Percentiles rank a stretch among this genome's conserved stretches.
phyloP scores from a whole-genome alignment of 2,113 vertebrate species.

The Tringa solitaria region DNA sequence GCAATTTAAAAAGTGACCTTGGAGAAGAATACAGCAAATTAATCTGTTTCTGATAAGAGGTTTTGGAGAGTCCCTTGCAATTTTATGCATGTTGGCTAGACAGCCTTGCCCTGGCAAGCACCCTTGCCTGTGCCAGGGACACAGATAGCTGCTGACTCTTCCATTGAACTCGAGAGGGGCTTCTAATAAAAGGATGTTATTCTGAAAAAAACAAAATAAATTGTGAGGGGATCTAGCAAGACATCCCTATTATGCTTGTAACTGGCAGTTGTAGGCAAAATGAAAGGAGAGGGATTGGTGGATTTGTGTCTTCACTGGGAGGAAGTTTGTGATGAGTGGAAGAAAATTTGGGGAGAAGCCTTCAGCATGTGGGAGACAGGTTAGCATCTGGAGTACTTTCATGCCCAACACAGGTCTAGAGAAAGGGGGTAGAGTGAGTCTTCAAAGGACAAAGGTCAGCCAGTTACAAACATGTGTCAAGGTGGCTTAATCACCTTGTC shows the following conservation, averaged over 20 bases:
- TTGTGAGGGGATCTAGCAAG: background rate
- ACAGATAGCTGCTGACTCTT: background rate
- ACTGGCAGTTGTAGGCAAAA: background rate
- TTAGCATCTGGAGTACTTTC: background rate
- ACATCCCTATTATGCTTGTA: background rate
- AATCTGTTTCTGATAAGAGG: conserved; percentile 18
- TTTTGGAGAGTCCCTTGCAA: conserved; percentile 33
- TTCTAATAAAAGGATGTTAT: background rate
- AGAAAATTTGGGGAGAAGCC: background rate
- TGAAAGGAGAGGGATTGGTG: background rate
- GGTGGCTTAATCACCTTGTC: background rate
- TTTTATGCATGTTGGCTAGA: conserved; percentile 20
- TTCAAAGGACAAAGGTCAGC: background rate
- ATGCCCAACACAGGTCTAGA: background rate
- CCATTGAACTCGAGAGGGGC: background rate
- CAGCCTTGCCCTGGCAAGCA: conserved; percentile 31
- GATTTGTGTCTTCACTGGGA: background rate
- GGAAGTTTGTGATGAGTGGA: background rate
- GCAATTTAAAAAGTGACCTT: conserved; percentile 31
- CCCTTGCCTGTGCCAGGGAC: background rate
- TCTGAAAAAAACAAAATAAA: background rate
- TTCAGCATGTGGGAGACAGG: background rate
- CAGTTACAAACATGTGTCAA: background rate
- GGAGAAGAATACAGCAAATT: conserved; percentile 24
- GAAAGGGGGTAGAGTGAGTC: background rate